phyloP scores from a whole-genome alignment of 2,888 invertebrate species.

The Nasonovia ribisnigri region DNA sequence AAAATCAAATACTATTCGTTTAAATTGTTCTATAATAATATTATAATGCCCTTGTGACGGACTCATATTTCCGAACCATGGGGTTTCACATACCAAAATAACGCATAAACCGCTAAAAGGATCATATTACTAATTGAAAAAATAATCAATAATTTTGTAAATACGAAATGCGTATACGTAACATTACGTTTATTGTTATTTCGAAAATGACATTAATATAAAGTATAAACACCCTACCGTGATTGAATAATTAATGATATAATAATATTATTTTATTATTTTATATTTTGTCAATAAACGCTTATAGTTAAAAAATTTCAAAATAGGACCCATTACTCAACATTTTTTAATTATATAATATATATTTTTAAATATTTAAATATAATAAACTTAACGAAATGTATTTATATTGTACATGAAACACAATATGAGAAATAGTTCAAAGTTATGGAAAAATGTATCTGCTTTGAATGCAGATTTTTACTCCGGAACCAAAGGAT shows the following conservation, averaged over 20 bases:
- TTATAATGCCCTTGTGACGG: neutral
- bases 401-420: neutral
- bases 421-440: neutral
- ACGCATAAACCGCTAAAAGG: neutral
- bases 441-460: neutral
- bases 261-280: too few species aligned
- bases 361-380: neutral
- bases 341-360: neutral
- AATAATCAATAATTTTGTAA: neutral
- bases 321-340: neutral
- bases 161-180: neutral
- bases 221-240: neutral
- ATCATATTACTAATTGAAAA: neutral
- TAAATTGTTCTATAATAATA: constrained; percentile 1
- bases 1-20: neutral
- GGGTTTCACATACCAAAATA: neutral
- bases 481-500: neutral
- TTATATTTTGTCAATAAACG: neutral
- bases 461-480: neutral
- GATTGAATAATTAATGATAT: neutral
- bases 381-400: neutral
- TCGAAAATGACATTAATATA: neutral
- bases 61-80: neutral
- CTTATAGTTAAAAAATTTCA: neutral
- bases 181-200: neutral